Conservation (phyloP, 2,797 vertebrate species). For the Cyprinodon diabolis region DNA sequence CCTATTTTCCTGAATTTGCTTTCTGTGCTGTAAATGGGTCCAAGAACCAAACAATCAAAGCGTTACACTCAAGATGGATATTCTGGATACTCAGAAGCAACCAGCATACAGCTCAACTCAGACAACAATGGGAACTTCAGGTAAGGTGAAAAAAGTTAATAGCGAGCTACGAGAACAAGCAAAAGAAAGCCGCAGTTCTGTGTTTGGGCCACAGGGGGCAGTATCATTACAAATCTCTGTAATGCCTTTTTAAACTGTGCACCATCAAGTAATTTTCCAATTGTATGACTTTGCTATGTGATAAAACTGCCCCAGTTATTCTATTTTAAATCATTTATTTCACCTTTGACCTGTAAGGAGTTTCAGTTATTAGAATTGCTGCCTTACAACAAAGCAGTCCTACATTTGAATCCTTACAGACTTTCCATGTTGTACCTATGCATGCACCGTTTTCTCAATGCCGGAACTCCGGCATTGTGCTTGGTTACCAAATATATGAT, state of each 20-base stretch:
- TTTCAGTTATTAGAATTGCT: background rate
- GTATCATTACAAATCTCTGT: too few species aligned
- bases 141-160: too few species aligned
- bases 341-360: background rate
- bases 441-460: background rate
- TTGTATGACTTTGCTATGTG: constrained; percentile 43
- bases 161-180: too few species aligned
- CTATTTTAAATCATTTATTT: background rate
- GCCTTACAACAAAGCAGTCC: background rate
- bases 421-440: background rate
- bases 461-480: background rate
- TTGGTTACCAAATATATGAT: background rate
- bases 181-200: too few species aligned
- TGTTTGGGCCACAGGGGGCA: too few species aligned
- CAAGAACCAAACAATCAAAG: too few species aligned
- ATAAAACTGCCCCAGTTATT: constrained; percentile 24
- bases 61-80: too few species aligned
- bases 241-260: constrained; percentile 34
- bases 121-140: too few species aligned
- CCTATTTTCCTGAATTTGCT: too few species aligned
- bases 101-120: too few species aligned
- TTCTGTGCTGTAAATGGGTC: too few species aligned
- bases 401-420: background rate
- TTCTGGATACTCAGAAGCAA: too few species aligned
- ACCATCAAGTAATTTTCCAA: constrained; percentile 37